Evolutionary conservation across 1,140 invertebrate species (phyloP), one percentile per base, ranked within the genome.

Genomic region (Tribolium castaneum): DNA sequence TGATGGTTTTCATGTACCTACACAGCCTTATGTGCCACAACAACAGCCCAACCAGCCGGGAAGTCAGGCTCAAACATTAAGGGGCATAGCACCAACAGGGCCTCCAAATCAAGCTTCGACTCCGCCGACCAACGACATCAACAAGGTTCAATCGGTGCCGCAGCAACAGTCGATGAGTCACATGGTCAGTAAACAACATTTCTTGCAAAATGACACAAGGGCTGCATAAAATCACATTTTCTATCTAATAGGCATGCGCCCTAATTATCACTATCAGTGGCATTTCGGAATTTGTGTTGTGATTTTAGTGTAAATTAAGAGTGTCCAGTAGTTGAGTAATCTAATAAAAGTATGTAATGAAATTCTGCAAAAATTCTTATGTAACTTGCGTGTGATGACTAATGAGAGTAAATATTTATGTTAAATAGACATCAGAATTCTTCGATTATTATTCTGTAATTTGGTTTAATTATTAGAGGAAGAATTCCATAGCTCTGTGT

Each of bases 81-180:
- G 85, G 77, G 81, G 80, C 50, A 81, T 83, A 79, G 77, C 81
- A 72, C 82, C 80, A 52, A 80, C 84, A 7, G 83, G 80, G 39
- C 86, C 85, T 51, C 86, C 86, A 13, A 87, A 83, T 73, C 85
- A 87, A 79, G 75, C 86, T 10, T 85, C 86, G 2, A 86, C 86
- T 19, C 86, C 86, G 34, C 85, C 86, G 22, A 86, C 83, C 52
- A 80, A 77, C 50, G 86, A 87, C 52, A 25, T 87, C 35, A 30
- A 30, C 25, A 87, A 87, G 80, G 85, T 85, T 14, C 76, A 79
- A 50, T 70, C 75, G 50, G 74, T 86, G 50, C 76, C 78, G 12
- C 83, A 82, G 74, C 84, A 80, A 76, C 75, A 78, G 12, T 72
- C 79, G 19, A 80, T 86, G 75, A 82, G 78, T 73, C 72, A 54